Evolutionary conservation across 2,888 invertebrate species (phyloP), one percentile per base, ranked within the genome.

Genomic region (Brachycybe producta): DNA sequence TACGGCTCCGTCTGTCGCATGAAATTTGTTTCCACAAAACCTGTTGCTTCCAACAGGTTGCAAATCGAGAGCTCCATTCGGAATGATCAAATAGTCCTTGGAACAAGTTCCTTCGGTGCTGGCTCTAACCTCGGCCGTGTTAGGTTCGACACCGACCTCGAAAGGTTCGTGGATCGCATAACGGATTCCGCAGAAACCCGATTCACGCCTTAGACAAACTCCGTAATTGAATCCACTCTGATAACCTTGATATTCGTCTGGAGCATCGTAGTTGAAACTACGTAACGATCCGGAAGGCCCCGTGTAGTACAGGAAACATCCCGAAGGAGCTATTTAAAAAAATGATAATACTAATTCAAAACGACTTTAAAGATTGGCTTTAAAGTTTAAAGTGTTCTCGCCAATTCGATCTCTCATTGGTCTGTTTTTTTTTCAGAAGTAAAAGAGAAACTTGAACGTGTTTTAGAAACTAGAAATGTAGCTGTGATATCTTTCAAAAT

Each of bases 241-340:
- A 45, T 57, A 57, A 17, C 54, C 54, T 17, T 48, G 19, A 27
- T 24, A 43, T 17, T 52, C 42, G 8, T 44, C 41, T 8, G 52
- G 36, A 2, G 54, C 51, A 8, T 56, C 57, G 45, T 59, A 60
- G 41, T 60, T 60, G 54, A 60, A 60, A 39, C 58, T 59, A 13
- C 54, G 54, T 19, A 60, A 54, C 1, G 30, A 46, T 7, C 60
- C 60, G 11, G 49, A 45, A 5, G 54, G 38, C 7, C 57, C 58
- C 3, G 54, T 58, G 49, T 53, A 57, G 39, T 60, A 60, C 34
- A 59, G 58, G 15, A 60, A 53, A 39, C 60, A 60, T 36, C 55
- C 55, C 4, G 53, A 53, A 11, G 55, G 55, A 26, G 52, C 52
- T 53, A 35, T 32, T 11, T 11, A 11, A 11, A 11, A 27, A 21